Evolutionary conservation across 2,113 vertebrate species (phyloP), one percentile per base, ranked within the genome.

Genomic region (Silurus meridionalis): DNA sequence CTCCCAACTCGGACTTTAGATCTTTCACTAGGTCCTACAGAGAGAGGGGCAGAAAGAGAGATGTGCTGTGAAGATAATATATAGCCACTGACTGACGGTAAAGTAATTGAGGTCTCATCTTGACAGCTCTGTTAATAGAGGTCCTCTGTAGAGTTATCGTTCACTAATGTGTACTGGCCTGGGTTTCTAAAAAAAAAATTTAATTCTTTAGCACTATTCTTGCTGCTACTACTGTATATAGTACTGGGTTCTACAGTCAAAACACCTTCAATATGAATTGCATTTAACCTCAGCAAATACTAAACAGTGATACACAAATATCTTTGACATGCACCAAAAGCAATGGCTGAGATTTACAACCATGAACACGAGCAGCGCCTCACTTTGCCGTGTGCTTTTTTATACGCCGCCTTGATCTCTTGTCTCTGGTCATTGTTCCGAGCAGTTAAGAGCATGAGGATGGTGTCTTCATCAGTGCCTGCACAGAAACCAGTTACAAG

Each of bases 381-480:
- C 91, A 99, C 97, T 96, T 97, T 95, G 92, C 98, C 97, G 80
- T 95, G 95, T 1, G 96, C 93, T 48, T 96, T 98, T 92, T 99
- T 99, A 91, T 96, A 99, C 1, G 94, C 94, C 50, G 90, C 88
- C 2, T 95, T 94, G 69, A 98, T 98, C 91, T 98, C 89, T 93
- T 99, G 97, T 80, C 98, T 96, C 86, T 99, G 98, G 78, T 94
- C 91, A 6, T 99, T 99, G 92, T 93, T 97, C 80, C 97, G 96
- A 3, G 95, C 84, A 0, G 95, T 93, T 88, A 99, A 88, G 80
- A 99, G 92, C 85, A 95, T 97, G 90, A 99, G 91, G 87, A 99
- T 90, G 3, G 93, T 85, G 1, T 96, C 97, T 92, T 99, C 98
- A 89, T 99, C 96, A 0, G 98, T 99, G 63, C 98, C 98, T 99